Conservation (phyloP, 2,888 invertebrate genomes). For the Dermolepida albohirtum region DNA sequence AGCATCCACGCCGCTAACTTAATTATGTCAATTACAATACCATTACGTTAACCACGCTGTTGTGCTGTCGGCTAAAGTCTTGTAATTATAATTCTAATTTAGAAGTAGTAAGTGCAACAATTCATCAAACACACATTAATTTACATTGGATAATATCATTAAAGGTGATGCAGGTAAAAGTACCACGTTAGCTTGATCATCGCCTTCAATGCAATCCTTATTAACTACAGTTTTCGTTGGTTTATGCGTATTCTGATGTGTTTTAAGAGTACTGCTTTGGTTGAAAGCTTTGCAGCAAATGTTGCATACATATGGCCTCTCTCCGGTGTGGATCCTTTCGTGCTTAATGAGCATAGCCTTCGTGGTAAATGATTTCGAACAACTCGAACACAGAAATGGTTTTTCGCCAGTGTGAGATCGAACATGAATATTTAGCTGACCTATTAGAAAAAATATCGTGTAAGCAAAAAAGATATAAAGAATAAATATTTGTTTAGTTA, state of each 20-base stretch:
- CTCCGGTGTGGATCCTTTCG: conserved; percentile 58
- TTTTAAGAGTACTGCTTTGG: conserved; percentile 58
- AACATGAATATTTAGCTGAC: conserved; percentile 57
- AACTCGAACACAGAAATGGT: conserved; percentile 55
- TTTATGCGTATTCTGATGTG: conserved; percentile 50
- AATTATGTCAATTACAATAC: no score
- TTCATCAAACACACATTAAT: neutral
- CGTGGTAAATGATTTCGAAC: conserved; percentile 57
- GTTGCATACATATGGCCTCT: conserved; percentile 59
- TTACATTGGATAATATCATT: neutral
- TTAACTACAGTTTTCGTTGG: neutral
- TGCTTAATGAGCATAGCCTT: conserved; percentile 57
- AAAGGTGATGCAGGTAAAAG: neutral
- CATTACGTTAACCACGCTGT: no score
- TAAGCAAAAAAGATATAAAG: neutral
- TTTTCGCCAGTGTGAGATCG: conserved; percentile 60
- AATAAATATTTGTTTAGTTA: no score
- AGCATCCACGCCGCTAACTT: no score
- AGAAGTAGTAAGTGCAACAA: neutral
- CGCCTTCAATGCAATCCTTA: neutral
- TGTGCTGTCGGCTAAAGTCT: no score
- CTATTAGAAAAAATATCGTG: conserved; percentile 46
- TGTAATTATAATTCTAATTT: no score
- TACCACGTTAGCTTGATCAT: neutral
- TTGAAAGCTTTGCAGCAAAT: conserved; percentile 58